Evolutionary conservation across 1,140 invertebrate genomes (phyloP).

Genomic region (Chironomus tepperi): DNA sequence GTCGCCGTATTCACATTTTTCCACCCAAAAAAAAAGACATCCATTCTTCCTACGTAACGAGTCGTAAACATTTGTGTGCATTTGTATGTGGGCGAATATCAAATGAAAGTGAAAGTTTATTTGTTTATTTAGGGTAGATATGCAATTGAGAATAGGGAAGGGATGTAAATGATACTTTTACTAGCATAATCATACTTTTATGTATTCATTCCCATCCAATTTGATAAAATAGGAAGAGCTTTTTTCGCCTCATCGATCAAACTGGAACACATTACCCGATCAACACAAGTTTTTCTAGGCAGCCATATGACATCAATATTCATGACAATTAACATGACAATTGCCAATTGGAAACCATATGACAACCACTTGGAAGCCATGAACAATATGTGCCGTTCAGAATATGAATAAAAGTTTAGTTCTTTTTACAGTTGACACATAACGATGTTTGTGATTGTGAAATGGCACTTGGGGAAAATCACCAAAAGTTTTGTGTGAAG

Average conservation of each 20-base stretch:
- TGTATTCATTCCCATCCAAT: neutral
- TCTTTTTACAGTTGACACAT: no score
- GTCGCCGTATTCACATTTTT: neutral
- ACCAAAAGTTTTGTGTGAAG: neutral
- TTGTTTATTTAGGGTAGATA: neutral
- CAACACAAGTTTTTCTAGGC: no score
- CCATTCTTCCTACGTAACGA: neutral
- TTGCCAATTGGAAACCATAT: no score
- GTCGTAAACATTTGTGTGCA: neutral
- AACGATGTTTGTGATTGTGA: neutral
- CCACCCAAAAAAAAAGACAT: no score
- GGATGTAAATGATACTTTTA: constrained; percentile 1
- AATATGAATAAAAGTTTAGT: no score
- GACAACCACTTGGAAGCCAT: no score
- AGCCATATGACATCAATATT: no score
- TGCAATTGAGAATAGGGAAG: neutral
- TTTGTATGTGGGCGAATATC: neutral
- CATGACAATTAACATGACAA: no score
- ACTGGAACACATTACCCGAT: no score
- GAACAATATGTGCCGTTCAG: no score
- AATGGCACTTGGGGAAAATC: neutral
- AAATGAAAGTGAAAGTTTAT: neutral
- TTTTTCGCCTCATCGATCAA: neutral
- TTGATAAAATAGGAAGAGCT: neutral
- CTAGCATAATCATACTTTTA: neutral